These are phyloP conservation scores for Mylabris sibirica DNA, from an alignment of 2,888 invertebrate genomes.

Conservation along the genomic window DNA sequence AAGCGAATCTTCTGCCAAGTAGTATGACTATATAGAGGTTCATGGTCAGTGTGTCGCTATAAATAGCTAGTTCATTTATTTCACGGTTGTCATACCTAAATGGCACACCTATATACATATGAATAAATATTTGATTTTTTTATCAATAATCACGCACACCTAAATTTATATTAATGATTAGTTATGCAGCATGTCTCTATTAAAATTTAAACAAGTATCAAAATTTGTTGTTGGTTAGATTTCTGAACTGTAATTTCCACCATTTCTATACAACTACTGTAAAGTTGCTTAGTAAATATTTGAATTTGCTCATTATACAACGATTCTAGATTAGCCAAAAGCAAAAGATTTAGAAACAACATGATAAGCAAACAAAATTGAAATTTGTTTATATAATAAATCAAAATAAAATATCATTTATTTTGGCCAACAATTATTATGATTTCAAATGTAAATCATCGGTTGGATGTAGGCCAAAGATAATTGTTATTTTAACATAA, in stretches of 20 bases:
- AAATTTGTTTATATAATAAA: neutral
- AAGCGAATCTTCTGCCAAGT: slow-evolving; percentile 27
- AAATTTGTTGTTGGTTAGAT: no score
- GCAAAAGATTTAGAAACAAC: no score
- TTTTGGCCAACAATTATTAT: neutral
- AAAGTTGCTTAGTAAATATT: no score
- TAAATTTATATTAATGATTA: no score
- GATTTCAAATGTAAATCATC: neutral
- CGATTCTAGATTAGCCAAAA: neutral
- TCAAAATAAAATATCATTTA: neutral
- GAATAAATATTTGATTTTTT: slow-evolving; percentile 16
- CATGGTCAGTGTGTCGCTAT: slow-evolving; percentile 52
- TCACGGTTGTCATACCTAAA: slow-evolving; percentile 37
- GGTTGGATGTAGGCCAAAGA: neutral
- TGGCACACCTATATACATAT: slow-evolving; percentile 30
- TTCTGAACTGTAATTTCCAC: no score
- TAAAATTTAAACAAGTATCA: no score
- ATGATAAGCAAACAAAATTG: neutral
- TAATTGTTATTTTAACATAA: neutral
- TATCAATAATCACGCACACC: neutral
- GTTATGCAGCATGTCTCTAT: no score
- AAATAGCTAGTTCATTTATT: slow-evolving; percentile 48
- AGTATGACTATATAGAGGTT: slow-evolving; percentile 37
- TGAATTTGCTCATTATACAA: no score
- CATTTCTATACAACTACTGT: no score